Percentiles rank a stretch among this genome's conserved stretches.
Evolutionary conservation across 2,888 invertebrate genomes (phyloP).

Genomic region (Didymodactylos carnosus): DNA sequence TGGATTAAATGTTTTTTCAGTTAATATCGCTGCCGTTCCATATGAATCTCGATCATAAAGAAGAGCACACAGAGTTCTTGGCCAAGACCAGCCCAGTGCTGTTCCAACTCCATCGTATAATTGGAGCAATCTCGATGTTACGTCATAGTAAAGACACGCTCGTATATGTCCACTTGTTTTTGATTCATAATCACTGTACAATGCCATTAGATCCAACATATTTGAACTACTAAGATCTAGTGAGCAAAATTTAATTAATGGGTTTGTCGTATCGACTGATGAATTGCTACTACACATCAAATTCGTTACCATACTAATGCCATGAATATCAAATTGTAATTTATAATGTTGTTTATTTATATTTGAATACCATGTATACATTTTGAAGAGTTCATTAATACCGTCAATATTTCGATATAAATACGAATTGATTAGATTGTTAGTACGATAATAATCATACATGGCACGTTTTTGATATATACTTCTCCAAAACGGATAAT

Average conservation of each 20-base stretch:
- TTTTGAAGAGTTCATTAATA: neutral
- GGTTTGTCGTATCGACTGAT: neutral
- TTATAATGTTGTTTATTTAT: neutral
- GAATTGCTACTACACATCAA: neutral
- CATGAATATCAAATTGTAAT: neutral
- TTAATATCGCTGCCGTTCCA: neutral
- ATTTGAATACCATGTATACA: neutral
- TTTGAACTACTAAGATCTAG: neutral
- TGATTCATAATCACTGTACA: neutral
- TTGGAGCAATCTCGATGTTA: neutral
- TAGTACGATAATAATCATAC: neutral
- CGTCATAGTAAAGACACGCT: neutral
- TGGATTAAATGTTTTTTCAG: neutral
- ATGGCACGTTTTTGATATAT: neutral
- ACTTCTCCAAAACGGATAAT: neutral
- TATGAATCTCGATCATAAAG: neutral
- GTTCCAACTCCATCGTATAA: neutral
- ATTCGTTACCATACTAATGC: neutral
- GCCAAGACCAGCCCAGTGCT: neutral
- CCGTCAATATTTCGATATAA: neutral
- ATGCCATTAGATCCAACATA: neutral
- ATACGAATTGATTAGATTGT: neutral
- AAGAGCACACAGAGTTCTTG: neutral
- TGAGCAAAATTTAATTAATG: neutral
- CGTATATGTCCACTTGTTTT: neutral